These are phyloP conservation scores for Scomber japonicus DNA, from an alignment of 2,113 vertebrate genomes.

Conservation along the genomic window DNA sequence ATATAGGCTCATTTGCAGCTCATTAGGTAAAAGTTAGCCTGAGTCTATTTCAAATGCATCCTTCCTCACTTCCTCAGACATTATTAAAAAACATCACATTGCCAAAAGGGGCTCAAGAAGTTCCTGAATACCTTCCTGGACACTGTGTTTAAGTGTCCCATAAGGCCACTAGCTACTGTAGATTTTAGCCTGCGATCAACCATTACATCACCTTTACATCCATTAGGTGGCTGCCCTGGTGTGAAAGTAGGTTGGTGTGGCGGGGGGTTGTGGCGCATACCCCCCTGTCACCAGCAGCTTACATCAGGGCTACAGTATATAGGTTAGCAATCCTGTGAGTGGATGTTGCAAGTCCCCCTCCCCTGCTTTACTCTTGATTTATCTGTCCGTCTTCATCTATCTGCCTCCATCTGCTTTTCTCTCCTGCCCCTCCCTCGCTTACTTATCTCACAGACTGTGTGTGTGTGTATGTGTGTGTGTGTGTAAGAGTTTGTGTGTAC, in stretches of 20 bases:
- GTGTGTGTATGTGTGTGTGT: not conserved
- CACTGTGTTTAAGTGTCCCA: slow-evolving; percentile 30
- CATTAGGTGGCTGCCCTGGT: slow-evolving; percentile 39
- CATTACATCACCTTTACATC: slow-evolving; percentile 30
- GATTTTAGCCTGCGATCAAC: slow-evolving; percentile 34
- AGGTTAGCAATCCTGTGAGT: slow-evolving; percentile 61
- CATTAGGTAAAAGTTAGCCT: slow-evolving; percentile 18
- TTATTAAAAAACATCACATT: not conserved
- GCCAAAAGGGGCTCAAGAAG: slow-evolving; percentile 1
- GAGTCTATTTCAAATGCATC: slow-evolving; percentile 12
- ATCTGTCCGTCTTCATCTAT: slow-evolving; percentile 53
- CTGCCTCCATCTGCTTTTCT: slow-evolving; percentile 50
- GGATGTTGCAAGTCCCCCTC: slow-evolving; percentile 21
- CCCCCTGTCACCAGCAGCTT: slow-evolving; percentile 52
- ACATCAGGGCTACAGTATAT: slow-evolving; percentile 45
- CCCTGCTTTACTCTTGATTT: slow-evolving; percentile 34
- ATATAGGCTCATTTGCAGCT: slow-evolving; percentile 38
- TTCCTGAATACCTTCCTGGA: slow-evolving; percentile 13
- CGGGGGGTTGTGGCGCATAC: slow-evolving; percentile 15
- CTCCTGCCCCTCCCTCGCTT: slow-evolving; percentile 31
- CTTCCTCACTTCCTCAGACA: slow-evolving; percentile 18
- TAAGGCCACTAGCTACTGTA: slow-evolving; percentile 45
- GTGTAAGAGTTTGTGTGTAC: slow-evolving; percentile 25
- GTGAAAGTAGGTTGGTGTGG: slow-evolving; percentile 49
- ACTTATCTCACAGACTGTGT: slow-evolving; percentile 19